phyloP scores from a whole-genome alignment of 2,888 invertebrate species.

The Calameuta idolon region DNA sequence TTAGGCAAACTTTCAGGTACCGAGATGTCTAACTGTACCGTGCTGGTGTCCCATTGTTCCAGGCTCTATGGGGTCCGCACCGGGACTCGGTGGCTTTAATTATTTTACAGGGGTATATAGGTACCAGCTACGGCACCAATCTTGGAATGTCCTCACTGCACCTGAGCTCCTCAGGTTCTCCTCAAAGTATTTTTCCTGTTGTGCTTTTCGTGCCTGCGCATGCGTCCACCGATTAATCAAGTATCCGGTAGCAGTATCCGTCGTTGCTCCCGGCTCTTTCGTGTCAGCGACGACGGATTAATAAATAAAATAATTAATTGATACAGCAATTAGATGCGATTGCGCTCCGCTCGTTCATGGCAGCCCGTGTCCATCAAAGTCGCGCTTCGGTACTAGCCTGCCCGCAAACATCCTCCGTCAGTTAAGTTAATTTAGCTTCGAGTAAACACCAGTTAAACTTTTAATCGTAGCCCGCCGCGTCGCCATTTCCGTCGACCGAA shows the following conservation, averaged over 20 bases:
- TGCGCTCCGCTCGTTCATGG: not conserved
- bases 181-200: too few relatives aligned
- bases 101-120: not conserved
- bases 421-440: conserved; percentile 33
- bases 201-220: too few relatives aligned
- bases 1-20: conserved; percentile 2
- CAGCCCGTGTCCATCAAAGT: conserved; percentile 21
- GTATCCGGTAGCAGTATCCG: too few relatives aligned
- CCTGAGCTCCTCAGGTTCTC: too few relatives aligned
- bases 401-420: conserved; percentile 28
- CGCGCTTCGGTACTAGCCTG: conserved; percentile 17
- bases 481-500: conserved; percentile 21
- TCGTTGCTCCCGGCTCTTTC: not conserved
- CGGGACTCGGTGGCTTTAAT: conserved; percentile 1
- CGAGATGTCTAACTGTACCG: conserved; percentile 3
- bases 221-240: too few relatives aligned
- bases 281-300: too few relatives aligned
- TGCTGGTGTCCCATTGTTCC: conserved; percentile 10
- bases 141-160: too few relatives aligned
- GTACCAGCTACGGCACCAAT: not conserved
- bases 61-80: conserved; percentile 1
- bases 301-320: not conserved
- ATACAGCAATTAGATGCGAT: conserved; percentile 2
- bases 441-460: conserved; percentile 35
- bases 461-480: conserved; percentile 26